Percentiles rank a stretch among this genome's conserved stretches.
Evolutionary conservation across 2,888 invertebrate species (phyloP).

Genomic region (Crioceris asparagi): DNA sequence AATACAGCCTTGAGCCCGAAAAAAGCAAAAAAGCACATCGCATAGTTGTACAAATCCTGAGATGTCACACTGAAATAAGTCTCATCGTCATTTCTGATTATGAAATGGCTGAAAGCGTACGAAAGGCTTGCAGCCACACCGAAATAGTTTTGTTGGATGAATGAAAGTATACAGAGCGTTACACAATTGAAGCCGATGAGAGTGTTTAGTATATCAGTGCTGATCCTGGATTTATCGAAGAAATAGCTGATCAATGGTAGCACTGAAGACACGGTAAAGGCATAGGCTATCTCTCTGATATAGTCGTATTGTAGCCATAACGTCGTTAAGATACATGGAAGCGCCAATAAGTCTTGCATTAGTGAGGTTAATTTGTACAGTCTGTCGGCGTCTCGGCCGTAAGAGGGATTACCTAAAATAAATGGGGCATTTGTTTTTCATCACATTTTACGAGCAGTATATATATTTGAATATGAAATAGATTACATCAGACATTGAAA

Average conservation of each 20-base stretch:
- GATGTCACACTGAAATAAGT: constrained; percentile 29
- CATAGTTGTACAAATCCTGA: constrained; percentile 35
- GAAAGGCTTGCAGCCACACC: constrained; percentile 27
- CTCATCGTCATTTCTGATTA: constrained; percentile 25
- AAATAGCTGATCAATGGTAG: constrained; percentile 25
- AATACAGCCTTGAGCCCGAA: constrained; percentile 29
- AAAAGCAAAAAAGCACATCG: constrained; percentile 33
- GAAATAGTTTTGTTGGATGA: constrained; percentile 29
- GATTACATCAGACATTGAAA: too few relatives aligned
- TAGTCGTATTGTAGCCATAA: constrained; percentile 23
- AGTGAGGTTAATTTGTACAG: constrained; percentile 26
- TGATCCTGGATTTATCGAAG: constrained; percentile 14
- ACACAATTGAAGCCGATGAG: constrained; percentile 8
- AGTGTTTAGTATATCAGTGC: constrained; percentile 2
- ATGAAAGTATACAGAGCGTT: constrained; percentile 27
- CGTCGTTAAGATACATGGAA: constrained; percentile 25
- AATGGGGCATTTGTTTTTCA: too few relatives aligned
- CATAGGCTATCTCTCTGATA: constrained; percentile 17
- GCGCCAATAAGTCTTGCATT: constrained; percentile 25
- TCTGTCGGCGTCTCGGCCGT: constrained; percentile 25
- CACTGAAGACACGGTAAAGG: constrained; percentile 19
- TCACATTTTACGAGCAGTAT: not conserved
- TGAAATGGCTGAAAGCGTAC: constrained; percentile 30
- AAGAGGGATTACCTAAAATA: constrained; percentile 31
- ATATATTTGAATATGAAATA: not conserved